These are phyloP conservation scores for Choreutis nemorana DNA, from an alignment of 2,888 invertebrate species.

Conservation along the genomic window DNA sequence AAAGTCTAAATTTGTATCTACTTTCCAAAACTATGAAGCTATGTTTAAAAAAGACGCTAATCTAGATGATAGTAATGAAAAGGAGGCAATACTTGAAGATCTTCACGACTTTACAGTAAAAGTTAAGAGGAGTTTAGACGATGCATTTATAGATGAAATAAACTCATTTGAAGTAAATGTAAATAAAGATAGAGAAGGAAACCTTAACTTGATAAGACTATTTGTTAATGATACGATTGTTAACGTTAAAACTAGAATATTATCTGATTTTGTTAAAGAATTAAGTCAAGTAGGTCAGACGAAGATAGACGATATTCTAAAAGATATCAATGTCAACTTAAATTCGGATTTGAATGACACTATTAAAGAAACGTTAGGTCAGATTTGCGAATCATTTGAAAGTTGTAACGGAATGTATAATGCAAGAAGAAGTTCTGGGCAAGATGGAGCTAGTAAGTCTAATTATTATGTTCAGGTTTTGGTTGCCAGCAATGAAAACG, in stretches of 20 bases:
- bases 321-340: slow-evolving; percentile 29
- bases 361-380: slow-evolving; percentile 15
- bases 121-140: slow-evolving; percentile 16
- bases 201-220: slow-evolving; percentile 19
- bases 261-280: slow-evolving; percentile 14
- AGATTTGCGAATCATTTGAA: slow-evolving; percentile 28
- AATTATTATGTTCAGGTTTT: too few relatives aligned
- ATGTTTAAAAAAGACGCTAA: slow-evolving; percentile 36
- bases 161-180: slow-evolving; percentile 20
- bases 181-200: slow-evolving; percentile 18
- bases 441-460: too few relatives aligned
- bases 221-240: slow-evolving; percentile 19
- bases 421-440: slow-evolving; percentile 7
- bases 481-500: too few relatives aligned
- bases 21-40: slow-evolving; percentile 30
- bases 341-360: slow-evolving; percentile 29
- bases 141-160: slow-evolving; percentile 20
- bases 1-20: slow-evolving; percentile 28
- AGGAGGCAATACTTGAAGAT: slow-evolving; percentile 16
- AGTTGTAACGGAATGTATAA: slow-evolving; percentile 25
- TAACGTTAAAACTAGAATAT: slow-evolving; percentile 15
- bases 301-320: slow-evolving; percentile 15
- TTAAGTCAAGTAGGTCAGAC: slow-evolving; percentile 14
- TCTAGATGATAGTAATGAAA: slow-evolving; percentile 18
- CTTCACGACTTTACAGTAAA: slow-evolving; percentile 17